Conservation (phyloP, 2,888 invertebrate species). For the Amblyjoppa proteus region DNA sequence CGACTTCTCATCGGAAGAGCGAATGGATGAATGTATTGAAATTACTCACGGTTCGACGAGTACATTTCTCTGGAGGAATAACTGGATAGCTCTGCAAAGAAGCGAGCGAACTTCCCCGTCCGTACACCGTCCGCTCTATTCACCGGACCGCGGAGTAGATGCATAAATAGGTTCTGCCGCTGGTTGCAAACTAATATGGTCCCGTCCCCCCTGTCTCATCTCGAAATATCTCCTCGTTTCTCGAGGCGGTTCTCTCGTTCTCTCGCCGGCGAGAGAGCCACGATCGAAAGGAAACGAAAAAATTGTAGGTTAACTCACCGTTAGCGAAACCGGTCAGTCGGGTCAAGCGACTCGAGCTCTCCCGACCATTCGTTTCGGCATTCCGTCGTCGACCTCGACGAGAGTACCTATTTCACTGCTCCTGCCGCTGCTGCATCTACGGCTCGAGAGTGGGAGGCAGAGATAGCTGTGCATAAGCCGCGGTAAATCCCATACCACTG, state of each 20-base stretch:
- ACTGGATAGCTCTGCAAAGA: not conserved
- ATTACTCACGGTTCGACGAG: not conserved
- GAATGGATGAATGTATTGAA: constrained; percentile 7
- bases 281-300: constrained; percentile 40
- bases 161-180: not conserved
- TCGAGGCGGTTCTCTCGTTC: constrained; percentile 12
- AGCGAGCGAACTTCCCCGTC: constrained; percentile 6
- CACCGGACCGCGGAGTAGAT: not conserved
- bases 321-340: constrained; percentile 67
- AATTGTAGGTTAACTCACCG: constrained; percentile 59
- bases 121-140: constrained; percentile 16
- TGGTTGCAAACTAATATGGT: constrained; percentile 7
- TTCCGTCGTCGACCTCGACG: constrained; percentile 44
- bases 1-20: constrained; percentile 22
- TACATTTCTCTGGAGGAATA: constrained; percentile 4
- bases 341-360: constrained; percentile 39
- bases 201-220: not conserved
- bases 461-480: constrained; percentile 58
- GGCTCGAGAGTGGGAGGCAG: not conserved
- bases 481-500: constrained; percentile 50
- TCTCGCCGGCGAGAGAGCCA: not conserved
- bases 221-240: not conserved
- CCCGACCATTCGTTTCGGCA: constrained; percentile 44
- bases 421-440: not conserved
- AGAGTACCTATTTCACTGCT: constrained; percentile 39